Evolutionary conservation across 2,797 vertebrate species (phyloP).

Genomic region (Pseudochirops cupreus): DNA sequence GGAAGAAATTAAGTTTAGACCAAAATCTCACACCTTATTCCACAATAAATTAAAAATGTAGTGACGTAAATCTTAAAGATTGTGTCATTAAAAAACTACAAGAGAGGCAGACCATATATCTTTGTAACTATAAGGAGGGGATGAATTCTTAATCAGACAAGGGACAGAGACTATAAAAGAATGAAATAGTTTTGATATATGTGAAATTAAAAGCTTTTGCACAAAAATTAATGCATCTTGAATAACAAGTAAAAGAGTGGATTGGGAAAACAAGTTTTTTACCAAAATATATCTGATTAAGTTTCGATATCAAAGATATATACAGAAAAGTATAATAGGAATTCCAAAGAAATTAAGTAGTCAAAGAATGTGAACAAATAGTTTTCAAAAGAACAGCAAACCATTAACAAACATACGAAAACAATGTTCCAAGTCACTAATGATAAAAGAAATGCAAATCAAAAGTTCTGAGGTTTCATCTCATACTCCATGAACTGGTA

Average conservation of each 20-base stretch:
- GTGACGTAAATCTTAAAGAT: not conserved
- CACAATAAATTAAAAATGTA: not conserved
- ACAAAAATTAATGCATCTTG: not conserved
- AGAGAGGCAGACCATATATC: not conserved
- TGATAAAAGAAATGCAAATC: not conserved
- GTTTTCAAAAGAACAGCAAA: not conserved
- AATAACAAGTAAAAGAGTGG: not conserved
- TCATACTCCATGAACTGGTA: not conserved
- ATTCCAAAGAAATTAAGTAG: not conserved
- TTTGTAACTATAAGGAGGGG: not conserved
- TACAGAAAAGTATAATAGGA: not conserved
- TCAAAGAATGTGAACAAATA: not conserved
- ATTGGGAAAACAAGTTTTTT: not conserved
- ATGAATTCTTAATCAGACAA: not conserved
- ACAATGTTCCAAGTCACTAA: not conserved
- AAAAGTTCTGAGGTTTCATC: not conserved
- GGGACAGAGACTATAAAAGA: not conserved
- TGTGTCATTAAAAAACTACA: too few species aligned
- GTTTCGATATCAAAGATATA: not conserved
- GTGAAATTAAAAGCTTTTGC: not conserved
- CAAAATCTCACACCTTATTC: not conserved
- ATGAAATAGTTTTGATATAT: not conserved
- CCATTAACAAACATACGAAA: not conserved
- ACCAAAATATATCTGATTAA: not conserved
- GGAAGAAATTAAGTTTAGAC: not conserved